Conservation (phyloP, 2,797 vertebrate species). For the Odontamblyopus rebecca region DNA sequence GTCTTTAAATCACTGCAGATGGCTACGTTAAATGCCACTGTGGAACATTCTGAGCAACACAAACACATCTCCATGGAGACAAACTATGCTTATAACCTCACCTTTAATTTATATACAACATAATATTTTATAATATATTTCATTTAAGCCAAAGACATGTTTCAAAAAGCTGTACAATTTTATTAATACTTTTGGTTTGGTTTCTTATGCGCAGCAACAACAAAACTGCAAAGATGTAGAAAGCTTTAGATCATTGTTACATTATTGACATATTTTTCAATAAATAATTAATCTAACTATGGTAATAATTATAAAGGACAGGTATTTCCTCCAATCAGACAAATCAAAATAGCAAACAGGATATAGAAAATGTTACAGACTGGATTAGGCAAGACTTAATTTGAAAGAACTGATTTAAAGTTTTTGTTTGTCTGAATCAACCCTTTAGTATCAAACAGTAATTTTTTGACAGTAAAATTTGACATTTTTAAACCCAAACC, state of each 20-base stretch:
- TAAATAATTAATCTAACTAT: neutral
- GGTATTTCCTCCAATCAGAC: neutral
- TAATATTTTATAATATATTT: too few species aligned
- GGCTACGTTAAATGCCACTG: too few species aligned
- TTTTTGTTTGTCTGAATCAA: too few species aligned
- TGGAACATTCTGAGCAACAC: too few species aligned
- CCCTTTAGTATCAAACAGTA: too few species aligned
- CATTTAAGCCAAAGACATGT: neutral
- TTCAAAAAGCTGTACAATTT: neutral
- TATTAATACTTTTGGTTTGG: constrained; percentile 1
- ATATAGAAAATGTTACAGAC: too few species aligned
- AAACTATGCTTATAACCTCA: too few species aligned
- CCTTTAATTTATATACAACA: neutral
- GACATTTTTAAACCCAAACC: too few species aligned
- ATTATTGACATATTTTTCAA: neutral
- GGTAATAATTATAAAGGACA: neutral
- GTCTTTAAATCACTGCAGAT: too few species aligned
- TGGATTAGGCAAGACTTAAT: neutral
- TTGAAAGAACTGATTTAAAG: neutral
- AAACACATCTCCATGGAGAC: too few species aligned
- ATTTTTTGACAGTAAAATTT: too few species aligned
- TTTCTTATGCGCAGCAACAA: neutral
- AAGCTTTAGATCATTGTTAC: neutral
- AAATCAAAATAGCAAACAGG: neutral
- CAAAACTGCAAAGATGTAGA: neutral